A percentile compares a stretch with the other conserved stretches of the same genome.
phyloP scores from a whole-genome alignment of 2,113 vertebrate genomes.

The Clinocottus analis region DNA sequence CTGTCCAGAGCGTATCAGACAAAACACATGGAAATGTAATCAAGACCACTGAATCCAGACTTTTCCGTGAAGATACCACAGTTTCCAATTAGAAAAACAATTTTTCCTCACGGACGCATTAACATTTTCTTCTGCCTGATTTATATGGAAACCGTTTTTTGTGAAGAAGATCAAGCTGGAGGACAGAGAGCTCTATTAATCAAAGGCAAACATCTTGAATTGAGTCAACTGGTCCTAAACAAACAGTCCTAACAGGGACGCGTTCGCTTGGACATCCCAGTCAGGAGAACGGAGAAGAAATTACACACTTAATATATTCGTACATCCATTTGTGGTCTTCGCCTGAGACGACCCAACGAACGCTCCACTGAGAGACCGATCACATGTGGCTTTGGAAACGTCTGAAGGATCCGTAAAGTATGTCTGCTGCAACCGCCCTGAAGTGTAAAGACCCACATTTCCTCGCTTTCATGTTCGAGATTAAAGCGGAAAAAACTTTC shows the following conservation, averaged over 20 bases:
- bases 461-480: slow-evolving; percentile 60
- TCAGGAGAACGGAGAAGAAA: slow-evolving; percentile 56
- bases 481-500: slow-evolving; percentile 34
- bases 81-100: slow-evolving; percentile 25
- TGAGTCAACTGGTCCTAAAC: slow-evolving; percentile 31
- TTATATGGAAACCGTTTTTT: slow-evolving; percentile 45
- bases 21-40: slow-evolving; percentile 37
- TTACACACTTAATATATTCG: slow-evolving; percentile 57
- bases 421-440: slow-evolving; percentile 34
- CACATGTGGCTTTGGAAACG: slow-evolving; percentile 64
- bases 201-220: slow-evolving; percentile 38
- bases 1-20: background rate
- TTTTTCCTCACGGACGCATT: background rate
- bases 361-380: slow-evolving; percentile 43
- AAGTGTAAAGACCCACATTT: slow-evolving; percentile 38
- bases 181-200: slow-evolving; percentile 22
- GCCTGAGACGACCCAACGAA: slow-evolving; percentile 60
- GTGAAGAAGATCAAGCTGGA: slow-evolving; percentile 35
- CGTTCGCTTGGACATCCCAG: slow-evolving; percentile 19
- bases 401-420: slow-evolving; percentile 55
- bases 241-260: slow-evolving; percentile 37
- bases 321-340: slow-evolving; percentile 55
- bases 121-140: background rate
- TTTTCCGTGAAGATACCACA: slow-evolving; percentile 11
- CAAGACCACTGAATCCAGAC: background rate